phyloP scores from a whole-genome alignment of 2,113 vertebrate genomes.

The Zosterops borbonicus region DNA sequence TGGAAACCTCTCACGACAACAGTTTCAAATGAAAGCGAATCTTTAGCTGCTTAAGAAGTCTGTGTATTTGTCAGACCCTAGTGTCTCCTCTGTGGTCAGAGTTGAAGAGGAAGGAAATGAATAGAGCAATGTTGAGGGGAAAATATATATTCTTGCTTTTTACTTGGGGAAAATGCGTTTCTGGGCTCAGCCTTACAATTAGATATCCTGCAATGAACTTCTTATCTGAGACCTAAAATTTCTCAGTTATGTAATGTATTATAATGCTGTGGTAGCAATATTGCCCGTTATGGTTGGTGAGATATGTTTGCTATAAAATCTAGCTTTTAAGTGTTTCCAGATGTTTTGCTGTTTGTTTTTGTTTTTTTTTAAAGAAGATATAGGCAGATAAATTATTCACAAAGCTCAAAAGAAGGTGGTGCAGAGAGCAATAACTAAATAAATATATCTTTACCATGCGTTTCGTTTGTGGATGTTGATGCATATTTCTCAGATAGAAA shows the following conservation, averaged over 20 bases:
- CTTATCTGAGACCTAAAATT: not conserved
- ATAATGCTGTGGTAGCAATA: not conserved
- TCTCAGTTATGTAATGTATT: not conserved
- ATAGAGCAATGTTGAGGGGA: not conserved
- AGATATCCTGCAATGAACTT: not conserved
- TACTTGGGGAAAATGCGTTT: not conserved
- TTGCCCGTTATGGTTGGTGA: not conserved
- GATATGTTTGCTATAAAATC: not conserved
- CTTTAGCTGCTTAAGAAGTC: constrained; percentile 25
- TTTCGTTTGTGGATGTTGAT: not conserved
- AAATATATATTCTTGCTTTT: not conserved
- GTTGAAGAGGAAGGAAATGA: not conserved
- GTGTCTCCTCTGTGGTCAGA: not conserved
- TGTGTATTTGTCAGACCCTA: not conserved
- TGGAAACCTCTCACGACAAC: constrained; percentile 51
- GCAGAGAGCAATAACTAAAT: not conserved
- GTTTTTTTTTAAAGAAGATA: not conserved
- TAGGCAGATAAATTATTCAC: not conserved
- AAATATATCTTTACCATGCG: not conserved
- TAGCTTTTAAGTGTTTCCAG: not conserved
- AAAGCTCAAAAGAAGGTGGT: not conserved
- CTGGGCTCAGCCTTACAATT: not conserved
- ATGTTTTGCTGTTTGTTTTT: not conserved
- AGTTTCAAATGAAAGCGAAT: not conserved
- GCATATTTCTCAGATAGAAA: not conserved